These are phyloP conservation scores for Scrobipalpa atriplicella DNA, from an alignment of 2,888 invertebrate species.

Conservation along the genomic window DNA sequence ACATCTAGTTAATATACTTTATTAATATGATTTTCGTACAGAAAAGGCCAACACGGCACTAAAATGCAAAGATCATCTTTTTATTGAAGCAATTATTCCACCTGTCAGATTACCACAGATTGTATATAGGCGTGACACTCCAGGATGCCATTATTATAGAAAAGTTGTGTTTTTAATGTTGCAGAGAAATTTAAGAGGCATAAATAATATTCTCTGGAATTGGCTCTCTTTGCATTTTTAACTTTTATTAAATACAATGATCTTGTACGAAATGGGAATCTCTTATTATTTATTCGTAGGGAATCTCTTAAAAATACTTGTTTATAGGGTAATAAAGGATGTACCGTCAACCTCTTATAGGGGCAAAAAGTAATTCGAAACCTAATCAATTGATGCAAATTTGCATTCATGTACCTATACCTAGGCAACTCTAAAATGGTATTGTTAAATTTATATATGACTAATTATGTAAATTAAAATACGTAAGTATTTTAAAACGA, in stretches of 20 bases:
- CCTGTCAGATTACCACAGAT: constrained; percentile 16
- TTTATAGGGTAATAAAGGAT: background rate
- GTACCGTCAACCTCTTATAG: too few relatives aligned
- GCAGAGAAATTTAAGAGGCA: constrained; percentile 1
- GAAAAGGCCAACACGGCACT: constrained; percentile 8
- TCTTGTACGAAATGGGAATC: too few relatives aligned
- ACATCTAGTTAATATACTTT: background rate
- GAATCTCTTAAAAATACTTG: background rate
- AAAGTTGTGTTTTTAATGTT: background rate
- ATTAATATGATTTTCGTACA: background rate
- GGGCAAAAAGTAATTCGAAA: too few relatives aligned
- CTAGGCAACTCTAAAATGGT: too few relatives aligned
- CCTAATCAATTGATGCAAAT: too few relatives aligned
- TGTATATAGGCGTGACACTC: background rate
- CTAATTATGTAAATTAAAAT: too few relatives aligned
- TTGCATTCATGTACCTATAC: too few relatives aligned
- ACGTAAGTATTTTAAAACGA: too few relatives aligned
- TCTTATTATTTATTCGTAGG: too few relatives aligned
- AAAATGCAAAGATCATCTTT: constrained; percentile 15
- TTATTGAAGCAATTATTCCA: constrained; percentile 6
- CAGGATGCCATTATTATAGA: background rate
- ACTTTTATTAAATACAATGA: constrained; percentile 11
- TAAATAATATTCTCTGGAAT: background rate
- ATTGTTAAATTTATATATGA: too few relatives aligned
- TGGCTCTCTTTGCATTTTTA: background rate